Base-by-base conservation (phyloP, 2,797 vertebrate species). In the Tokudaia muenninki region DNA sequence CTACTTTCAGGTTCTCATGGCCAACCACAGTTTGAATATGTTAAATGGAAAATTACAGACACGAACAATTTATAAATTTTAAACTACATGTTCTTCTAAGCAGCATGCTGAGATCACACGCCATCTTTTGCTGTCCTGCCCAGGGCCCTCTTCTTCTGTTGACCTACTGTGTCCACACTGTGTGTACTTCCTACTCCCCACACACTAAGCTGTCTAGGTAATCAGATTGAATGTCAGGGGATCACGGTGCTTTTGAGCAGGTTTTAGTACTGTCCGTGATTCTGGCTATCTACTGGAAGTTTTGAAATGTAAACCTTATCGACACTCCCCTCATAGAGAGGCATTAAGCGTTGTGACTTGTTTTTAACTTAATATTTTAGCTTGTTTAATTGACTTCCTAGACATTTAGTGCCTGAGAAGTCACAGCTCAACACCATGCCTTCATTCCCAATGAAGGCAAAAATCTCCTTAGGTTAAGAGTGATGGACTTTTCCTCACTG, bases 351-450 rank as follows among this genome's bases (percentile, higher is more conserved):
- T 21, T 52, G 6, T 91, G 70, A 91, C 47, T 92, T 72, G 61
- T 88, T 90, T 72, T 29, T 44, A 82, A 70, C 34, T 94, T 86
- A 79, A 31, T 87, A 29, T 83, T 96, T 94, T 67, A 44, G 59
- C n/a, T 16, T 21, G 63, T 61, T 82, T 74, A 61, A 22, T n/a
- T 81, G 59, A 87, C 87, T 86, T 96, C n/a, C 34, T 80, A 61
- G 87, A 24, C 61, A 31, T 21, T 22, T 91, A 47, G 26, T 44
- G 41, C 88, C 44, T 3, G 26, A 79, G 83, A 80, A 34, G 26
- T 63, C 29, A 22, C 2, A 1, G 65, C 37, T 41, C 47, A 8
- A 29, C 1, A 24, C 10, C 5, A 2, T 26, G 34, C n/a, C 84
- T 14, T 91, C 19, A 7, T 80, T 61, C 74, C 65, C 52, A 34